Evolutionary conservation across 2,113 vertebrate genomes (phyloP), one percentile per base, ranked within the genome.

Genomic region (Bungarus multicinctus): DNA sequence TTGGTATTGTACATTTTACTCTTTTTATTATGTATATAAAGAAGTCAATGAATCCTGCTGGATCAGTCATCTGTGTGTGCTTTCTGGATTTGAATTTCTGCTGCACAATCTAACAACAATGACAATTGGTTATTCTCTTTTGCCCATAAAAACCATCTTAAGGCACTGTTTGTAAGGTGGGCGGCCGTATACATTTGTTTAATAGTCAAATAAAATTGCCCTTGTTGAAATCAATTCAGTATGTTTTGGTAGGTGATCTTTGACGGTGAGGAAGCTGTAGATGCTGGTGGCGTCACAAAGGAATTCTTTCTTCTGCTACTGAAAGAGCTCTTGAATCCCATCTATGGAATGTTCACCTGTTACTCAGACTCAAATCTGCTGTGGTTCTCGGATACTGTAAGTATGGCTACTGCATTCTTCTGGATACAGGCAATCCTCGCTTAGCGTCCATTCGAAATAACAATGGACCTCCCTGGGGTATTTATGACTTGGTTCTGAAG

Each of bases 301-400:
- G 99, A 99, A 95, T 99, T 99, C 97, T 99, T 99, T 96, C 98
- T 99, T 85, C 96, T 99, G 93, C 97, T 99, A 88, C 96, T 99
- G 20, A 99, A 99, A 97, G 99, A 99, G 93, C 98, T 99, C 89
- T 97, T 99, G 97, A 99, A 99, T 97, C 99, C 99, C 2, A 98
- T 99, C 85, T 99, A 99, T 18, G 99, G 99, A 94, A 99, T 99
- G 99, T 99, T 99, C 97, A 99, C 98, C 34, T 98, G 98, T 93
- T 99, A 99, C 93, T 97, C 98, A n/a, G 99, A 99, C 86, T 99
- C 99, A 91, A 98, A 99, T 97, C 97, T 99, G 87, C 97, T 99
- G 92, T 99, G 99, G 99, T 99, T 99, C 97, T 99, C 99, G 88
- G 99, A 99, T 94, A 99, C 98, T 95, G 99, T 99, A 95, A 98